Conservation (phyloP, 2,797 vertebrate genomes). For the Crax fasciolata region DNA sequence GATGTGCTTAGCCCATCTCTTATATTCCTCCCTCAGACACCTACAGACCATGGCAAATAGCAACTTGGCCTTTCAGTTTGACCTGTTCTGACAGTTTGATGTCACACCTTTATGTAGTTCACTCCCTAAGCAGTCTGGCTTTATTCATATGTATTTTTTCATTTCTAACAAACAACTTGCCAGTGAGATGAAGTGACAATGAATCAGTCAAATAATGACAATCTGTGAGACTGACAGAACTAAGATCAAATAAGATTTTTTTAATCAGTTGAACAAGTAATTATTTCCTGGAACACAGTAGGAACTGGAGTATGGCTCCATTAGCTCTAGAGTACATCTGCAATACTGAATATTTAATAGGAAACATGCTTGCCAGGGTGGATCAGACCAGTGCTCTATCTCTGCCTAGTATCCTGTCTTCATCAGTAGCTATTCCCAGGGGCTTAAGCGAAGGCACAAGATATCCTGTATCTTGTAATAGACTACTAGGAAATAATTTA, state of each 20-base stretch:
- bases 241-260: background rate
- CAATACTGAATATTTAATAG: constrained; percentile 15
- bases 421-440: constrained; percentile 4
- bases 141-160: background rate
- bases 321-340: background rate
- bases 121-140: background rate
- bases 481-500: constrained; percentile 30
- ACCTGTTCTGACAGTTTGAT: background rate
- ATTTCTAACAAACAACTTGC: background rate
- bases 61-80: background rate
- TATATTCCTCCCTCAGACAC: background rate
- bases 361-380: constrained; percentile 11
- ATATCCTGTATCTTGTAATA: background rate
- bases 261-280: background rate
- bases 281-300: constrained; percentile 29
- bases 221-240: background rate
- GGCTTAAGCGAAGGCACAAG: background rate
- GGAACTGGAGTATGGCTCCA: background rate
- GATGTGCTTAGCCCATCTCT: background rate
- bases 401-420: background rate
- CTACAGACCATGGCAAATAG: background rate
- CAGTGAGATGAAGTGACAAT: background rate
- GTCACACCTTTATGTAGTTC: background rate
- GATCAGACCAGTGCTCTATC: background rate
- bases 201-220: background rate